Evolutionary conservation across 2,113 vertebrate species (phyloP), one percentile per base, ranked within the genome.

Genomic region (Poecile atricapillus): DNA sequence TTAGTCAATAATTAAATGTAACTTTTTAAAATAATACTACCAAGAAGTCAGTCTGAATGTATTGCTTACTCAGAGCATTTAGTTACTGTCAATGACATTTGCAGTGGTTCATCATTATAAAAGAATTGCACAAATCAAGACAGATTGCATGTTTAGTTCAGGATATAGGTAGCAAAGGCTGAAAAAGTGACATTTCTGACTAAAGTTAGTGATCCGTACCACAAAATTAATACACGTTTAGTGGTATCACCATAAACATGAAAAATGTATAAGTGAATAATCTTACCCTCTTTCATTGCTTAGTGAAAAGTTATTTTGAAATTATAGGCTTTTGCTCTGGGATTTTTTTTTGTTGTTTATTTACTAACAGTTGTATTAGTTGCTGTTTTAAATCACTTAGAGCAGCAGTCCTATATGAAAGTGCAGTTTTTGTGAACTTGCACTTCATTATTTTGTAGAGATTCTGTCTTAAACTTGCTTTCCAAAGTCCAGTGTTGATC

Each of bases 261-360:
- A 28, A 55, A n/a, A 93, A 39, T 44, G 8, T 43, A 0, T 47
- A 50, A 35, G 7, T 41, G 46, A 67, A 10, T n/a, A 37, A 43
- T 90, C 58, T 80, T 31, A 31, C 15, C 2, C 4, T n/a, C 7
- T 60, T 92, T 33, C 16, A 22, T 5, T 75, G 14, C n/a, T 77
- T 7, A 39, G 17, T 77, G 24, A 47, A 77, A 80, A 74, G 46
- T 37, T 12, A 35, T 22, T 71, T 69, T 67, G 11, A 64, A 78
- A 43, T 76, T 12, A 19, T 3, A 11, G 1, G 1, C 21, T 41
- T 78, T 74, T 50, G 0, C 3, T 28, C 6, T 6, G 25, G 22
- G 11, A 13, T n/a, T 67, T 30, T 69, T 43, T 43, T 33, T 65
- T 64, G 7, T 60, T 68, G 35, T 52, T 19, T 2, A 3, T 69